Base-by-base conservation (phyloP, 2,113 vertebrate species). In the Anarhynchus alexandrinus region DNA sequence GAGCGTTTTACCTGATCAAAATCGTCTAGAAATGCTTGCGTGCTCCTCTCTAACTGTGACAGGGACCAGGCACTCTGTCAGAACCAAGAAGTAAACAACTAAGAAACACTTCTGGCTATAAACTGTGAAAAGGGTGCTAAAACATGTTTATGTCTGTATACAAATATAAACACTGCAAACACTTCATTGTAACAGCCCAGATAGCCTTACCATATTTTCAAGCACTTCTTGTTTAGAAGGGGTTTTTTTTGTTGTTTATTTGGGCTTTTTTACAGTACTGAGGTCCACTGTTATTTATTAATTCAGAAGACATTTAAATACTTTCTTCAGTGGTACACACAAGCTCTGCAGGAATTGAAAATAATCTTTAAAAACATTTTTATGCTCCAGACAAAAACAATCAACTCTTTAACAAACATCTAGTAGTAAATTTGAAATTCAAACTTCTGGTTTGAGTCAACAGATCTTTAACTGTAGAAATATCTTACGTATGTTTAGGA, bases 1-100 rank as follows among this genome's bases (percentile, higher is more conserved):
- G 6, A 52, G 8, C 5, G 5, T 32, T 74, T 5, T 9, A 78
- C 67, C 45, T 55, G 70, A 45, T 15, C 6, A 42, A 43, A 80
- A 58, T 18, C 71, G 18, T 17, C 9, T 11, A 4, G 12, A 25
- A 25, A 13, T 3, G 13, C 21, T 29, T 57, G 52, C 1, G 0
- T 12, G 26, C 54, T 66, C 38, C 11, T 19, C 40, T 74, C 40
- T 27, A 45, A 15, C 32, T 10, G 9, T 36, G 22, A 38, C n/a
- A 52, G 18, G 57, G 45, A 47, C 15, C n/a, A 49, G 64, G 69
- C 21, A 3, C 43, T 32, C 79, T 11, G 25, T 45, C 72, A 78
- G 42, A 62, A 82, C 2, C 2, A 29, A 54, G 36, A 83, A 59
- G 36, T 23, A 65, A 92, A 73, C 36, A 64, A 49, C 42, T 15